phyloP scores from a whole-genome alignment of 2,797 vertebrate species.

The Coregonus suidteri region DNA sequence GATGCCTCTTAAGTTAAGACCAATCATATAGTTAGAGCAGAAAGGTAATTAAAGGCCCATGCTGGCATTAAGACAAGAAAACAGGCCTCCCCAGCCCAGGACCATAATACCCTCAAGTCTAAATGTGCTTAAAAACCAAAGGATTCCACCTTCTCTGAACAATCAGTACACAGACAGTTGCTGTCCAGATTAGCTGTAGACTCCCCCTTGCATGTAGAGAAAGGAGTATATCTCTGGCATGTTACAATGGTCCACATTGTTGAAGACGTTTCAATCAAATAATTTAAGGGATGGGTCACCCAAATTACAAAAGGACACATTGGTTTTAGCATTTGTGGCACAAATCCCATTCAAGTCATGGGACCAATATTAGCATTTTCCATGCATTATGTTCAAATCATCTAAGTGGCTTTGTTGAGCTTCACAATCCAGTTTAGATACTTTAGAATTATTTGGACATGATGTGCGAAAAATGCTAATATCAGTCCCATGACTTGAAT shows the following conservation, averaged over 20 bases:
- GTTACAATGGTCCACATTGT: conserved; percentile 9
- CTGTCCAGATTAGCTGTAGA: neutral
- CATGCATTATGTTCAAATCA: no score
- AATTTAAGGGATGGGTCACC: neutral
- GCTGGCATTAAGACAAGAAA: conserved; percentile 33
- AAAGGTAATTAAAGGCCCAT: conserved; percentile 37
- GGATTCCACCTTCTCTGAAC: neutral
- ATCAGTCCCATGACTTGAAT: no score
- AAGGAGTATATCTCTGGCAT: conserved; percentile 12
- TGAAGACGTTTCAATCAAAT: neutral
- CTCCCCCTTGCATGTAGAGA: conserved; percentile 9
- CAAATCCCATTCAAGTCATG: no score
- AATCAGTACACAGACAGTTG: neutral
- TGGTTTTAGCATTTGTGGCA: no score
- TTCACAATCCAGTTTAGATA: no score
- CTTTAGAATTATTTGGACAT: no score
- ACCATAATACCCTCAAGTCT: conserved; percentile 24
- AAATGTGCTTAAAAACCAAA: conserved; percentile 23
- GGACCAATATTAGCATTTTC: no score
- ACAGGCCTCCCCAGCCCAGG: conserved; percentile 9
- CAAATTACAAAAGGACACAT: no score
- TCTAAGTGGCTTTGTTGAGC: no score
- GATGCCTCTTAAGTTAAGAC: conserved; percentile 42
- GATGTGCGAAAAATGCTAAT: no score
- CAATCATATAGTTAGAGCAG: conserved; percentile 44